Base-by-base conservation (phyloP, 2,797 vertebrate genomes). In the Hylomyscus alleni region DNA sequence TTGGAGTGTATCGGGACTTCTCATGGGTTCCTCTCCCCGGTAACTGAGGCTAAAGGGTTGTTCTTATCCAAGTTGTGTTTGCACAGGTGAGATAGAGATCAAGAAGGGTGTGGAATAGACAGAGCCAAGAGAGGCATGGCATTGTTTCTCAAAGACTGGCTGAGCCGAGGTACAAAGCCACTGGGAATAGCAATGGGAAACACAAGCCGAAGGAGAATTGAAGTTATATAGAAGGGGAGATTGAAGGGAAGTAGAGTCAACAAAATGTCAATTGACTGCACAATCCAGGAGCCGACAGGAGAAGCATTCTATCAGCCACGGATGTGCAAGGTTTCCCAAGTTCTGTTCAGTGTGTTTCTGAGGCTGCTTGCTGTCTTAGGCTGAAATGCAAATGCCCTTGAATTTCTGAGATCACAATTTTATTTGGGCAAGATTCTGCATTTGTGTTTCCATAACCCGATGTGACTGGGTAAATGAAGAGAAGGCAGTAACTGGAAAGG, bases 201-300 rank as follows among this genome's bases (percentile, higher is more conserved):
- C 82, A 76, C 78, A 31, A 87, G 96, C 75, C 86, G 77, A 88
- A 82, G 81, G 69, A 97, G 92, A 94, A 97, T 91, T 88, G 93
- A 94, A 97, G 80, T 93, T 87, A 94, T 84, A 97, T 47, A 97
- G 96, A 95, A 97, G 96, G 37, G 86, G 86, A 98, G 91, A 97
- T 89, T 91, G 95, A 96, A 96, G 76, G 86, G 93, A 93, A 95
- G 95, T 56, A 95, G 86, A 97, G 83, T 97, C 96, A 93, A 96
- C 90, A 96, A 96, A 93, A 95, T 95, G 93, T 94, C 93, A 93
- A 94, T 81, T 77, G 95, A 89, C 81, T 80, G n/a, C 62, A 91
- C 62, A 89, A 77, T 80, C 90, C 90, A 62, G 60, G 89, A 93
- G 76, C 90, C 87, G 92, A 88, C 89, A 87, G 92, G 90, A 83